These are phyloP conservation scores for Aphelenchoides avenae DNA, from an alignment of 1,140 invertebrate genomes.

Conservation along the genomic window DNA sequence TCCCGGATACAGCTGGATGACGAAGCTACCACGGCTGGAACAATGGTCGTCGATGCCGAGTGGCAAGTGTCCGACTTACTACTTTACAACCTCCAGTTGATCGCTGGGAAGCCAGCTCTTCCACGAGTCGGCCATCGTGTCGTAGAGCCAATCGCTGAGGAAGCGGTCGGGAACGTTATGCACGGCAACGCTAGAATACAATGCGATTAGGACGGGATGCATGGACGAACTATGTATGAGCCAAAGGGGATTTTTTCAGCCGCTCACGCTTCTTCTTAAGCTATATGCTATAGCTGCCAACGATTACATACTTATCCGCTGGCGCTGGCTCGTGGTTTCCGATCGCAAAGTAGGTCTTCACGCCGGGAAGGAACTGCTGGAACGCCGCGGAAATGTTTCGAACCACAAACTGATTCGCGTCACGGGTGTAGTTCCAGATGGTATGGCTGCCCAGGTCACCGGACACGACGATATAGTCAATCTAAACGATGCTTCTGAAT, in stretches of 20 bases:
- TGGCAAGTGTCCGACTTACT: too few relatives aligned
- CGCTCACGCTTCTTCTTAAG: too few relatives aligned
- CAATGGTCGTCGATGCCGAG: too few relatives aligned
- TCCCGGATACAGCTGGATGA: slow-evolving; percentile 57
- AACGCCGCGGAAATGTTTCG: slow-evolving; percentile 34
- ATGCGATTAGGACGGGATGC: slow-evolving; percentile 7
- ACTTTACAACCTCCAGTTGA: slow-evolving; percentile 20
- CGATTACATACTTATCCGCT: slow-evolving; percentile 14
- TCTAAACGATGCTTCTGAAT: too few relatives aligned
- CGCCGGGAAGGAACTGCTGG: slow-evolving; percentile 38
- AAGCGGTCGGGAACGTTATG: slow-evolving; percentile 44
- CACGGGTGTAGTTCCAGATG: slow-evolving; percentile 40
- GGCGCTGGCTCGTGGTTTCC: slow-evolving; percentile 44
- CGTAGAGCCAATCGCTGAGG: slow-evolving; percentile 47
- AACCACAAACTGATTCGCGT: slow-evolving; percentile 21
- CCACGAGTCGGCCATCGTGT: slow-evolving; percentile 38
- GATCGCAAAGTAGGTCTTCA: slow-evolving; percentile 37
- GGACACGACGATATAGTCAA: slow-evolving; percentile 48
- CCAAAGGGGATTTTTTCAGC: too few relatives aligned
- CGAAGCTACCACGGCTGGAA: slow-evolving; percentile 62
- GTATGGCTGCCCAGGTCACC: slow-evolving; percentile 47
- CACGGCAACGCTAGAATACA: slow-evolving; percentile 36
- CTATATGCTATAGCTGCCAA: too few relatives aligned
- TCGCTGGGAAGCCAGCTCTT: slow-evolving; percentile 41
- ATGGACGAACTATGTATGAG: slow-evolving; percentile 10